Evolutionary conservation across 1,140 invertebrate genomes (phyloP).

Genomic region (Olivierus martensii): DNA sequence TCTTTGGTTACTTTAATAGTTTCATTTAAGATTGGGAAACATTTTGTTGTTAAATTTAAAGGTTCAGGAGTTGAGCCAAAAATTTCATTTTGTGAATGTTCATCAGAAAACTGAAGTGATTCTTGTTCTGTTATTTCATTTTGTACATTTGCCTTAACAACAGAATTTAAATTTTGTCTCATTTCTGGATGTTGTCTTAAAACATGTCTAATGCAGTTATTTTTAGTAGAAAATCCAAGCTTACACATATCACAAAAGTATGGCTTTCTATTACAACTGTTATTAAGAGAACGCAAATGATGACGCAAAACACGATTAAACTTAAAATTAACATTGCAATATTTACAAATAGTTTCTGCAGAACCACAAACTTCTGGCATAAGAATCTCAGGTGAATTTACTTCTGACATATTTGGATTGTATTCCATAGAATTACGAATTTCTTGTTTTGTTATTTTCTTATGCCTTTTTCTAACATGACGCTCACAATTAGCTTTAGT

Average conservation of each 20-base stretch:
- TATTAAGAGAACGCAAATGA: slow-evolving; percentile 30
- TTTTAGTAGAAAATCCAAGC: slow-evolving; percentile 33
- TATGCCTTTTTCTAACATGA: slow-evolving; percentile 57
- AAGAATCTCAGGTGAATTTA: slow-evolving; percentile 4
- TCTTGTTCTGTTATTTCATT: background rate
- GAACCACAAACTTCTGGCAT: slow-evolving; percentile 10
- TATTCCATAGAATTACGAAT: slow-evolving; percentile 23
- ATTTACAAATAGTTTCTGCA: slow-evolving; percentile 33
- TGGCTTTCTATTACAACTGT: slow-evolving; percentile 31
- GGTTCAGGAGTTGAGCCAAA: background rate
- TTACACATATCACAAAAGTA: slow-evolving; percentile 30
- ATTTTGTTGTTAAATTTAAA: too few relatives aligned
- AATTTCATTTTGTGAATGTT: background rate
- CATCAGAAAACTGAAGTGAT: background rate
- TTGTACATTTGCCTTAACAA: slow-evolving; percentile 7
- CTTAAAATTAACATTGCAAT: slow-evolving; percentile 34
- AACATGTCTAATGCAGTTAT: slow-evolving; percentile 33
- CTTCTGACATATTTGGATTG: slow-evolving; percentile 20
- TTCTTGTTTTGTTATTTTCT: slow-evolving; percentile 48
- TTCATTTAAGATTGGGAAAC: too few relatives aligned
- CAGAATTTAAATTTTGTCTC: slow-evolving; percentile 25
- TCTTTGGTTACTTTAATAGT: too few relatives aligned
- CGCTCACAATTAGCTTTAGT: slow-evolving; percentile 78
- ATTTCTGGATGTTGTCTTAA: slow-evolving; percentile 31
- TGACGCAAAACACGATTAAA: slow-evolving; percentile 32